Evolutionary conservation across 2,888 invertebrate genomes (phyloP).

Genomic region (Helleia helle): DNA sequence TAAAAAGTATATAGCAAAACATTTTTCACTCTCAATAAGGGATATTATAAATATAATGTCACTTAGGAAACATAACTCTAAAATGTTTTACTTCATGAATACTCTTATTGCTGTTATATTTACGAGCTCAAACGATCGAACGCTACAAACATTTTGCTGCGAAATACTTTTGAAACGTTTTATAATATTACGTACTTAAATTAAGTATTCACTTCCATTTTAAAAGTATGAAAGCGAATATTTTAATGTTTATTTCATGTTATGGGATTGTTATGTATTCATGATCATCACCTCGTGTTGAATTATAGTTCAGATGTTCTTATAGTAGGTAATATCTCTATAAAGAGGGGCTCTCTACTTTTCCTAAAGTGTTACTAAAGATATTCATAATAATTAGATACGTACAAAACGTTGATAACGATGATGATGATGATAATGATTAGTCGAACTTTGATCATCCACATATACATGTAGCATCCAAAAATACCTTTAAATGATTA

Average conservation of each 20-base stretch:
- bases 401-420: no score
- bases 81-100: not conserved
- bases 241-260: not conserved
- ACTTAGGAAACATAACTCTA: conserved; percentile 1
- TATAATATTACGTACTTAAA: conserved; percentile 5
- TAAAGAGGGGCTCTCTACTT: no score
- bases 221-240: not conserved
- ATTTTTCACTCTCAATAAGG: not conserved
- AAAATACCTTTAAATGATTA: no score
- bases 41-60: not conserved
- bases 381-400: no score
- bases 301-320: no score
- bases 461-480: no score
- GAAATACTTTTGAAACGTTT: conserved; percentile 6
- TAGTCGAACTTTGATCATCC: no score
- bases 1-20: not conserved
- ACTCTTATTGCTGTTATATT: not conserved
- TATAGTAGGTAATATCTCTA: no score
- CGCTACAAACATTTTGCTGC: not conserved
- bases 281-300: no score
- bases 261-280: not conserved
- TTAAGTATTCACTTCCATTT: conserved; percentile 2
- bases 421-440: no score
- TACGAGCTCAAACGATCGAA: conserved; percentile 8
- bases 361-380: no score